These are phyloP conservation scores for Benthosema pterotum DNA, from an alignment of 2,797 vertebrate species.

Conservation along the genomic window DNA sequence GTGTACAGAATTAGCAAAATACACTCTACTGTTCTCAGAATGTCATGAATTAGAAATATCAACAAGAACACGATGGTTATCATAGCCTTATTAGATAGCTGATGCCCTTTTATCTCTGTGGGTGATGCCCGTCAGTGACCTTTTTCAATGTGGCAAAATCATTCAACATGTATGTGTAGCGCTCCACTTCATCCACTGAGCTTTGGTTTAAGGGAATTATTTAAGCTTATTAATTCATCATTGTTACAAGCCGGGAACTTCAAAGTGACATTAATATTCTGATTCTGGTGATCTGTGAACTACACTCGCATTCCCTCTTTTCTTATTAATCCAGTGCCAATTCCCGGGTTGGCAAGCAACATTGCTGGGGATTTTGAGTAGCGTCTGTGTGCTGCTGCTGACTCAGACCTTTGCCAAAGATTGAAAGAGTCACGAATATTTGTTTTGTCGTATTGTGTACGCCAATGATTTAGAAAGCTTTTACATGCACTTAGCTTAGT, in stretches of 20 bases:
- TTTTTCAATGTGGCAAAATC: constrained; percentile 52
- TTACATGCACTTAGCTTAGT: not conserved
- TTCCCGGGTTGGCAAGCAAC: constrained; percentile 29
- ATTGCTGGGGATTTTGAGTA: constrained; percentile 45
- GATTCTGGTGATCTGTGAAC: constrained; percentile 55
- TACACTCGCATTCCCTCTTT: constrained; percentile 34
- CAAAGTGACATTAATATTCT: constrained; percentile 73
- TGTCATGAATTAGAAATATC: constrained; percentile 45
- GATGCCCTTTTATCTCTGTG: constrained; percentile 53
- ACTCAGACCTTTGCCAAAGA: constrained; percentile 24
- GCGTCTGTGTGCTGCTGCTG: constrained; percentile 17
- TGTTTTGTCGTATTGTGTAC: constrained; percentile 3
- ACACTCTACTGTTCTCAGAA: constrained; percentile 37
- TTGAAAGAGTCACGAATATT: constrained; percentile 4
- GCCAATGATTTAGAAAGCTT: constrained; percentile 15
- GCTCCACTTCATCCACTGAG: constrained; percentile 51
- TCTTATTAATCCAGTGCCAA: constrained; percentile 43
- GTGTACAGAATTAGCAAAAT: constrained; percentile 20
- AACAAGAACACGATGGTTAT: constrained; percentile 47
- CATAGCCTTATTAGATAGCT: constrained; percentile 48
- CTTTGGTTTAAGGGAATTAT: constrained; percentile 61
- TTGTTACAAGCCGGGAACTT: constrained; percentile 66
- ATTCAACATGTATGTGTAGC: constrained; percentile 67
- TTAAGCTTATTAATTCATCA: constrained; percentile 75
- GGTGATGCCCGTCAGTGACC: constrained; percentile 33